These are phyloP conservation scores for Andricus curvator DNA, from an alignment of 2,888 invertebrate genomes.

Conservation along the genomic window DNA sequence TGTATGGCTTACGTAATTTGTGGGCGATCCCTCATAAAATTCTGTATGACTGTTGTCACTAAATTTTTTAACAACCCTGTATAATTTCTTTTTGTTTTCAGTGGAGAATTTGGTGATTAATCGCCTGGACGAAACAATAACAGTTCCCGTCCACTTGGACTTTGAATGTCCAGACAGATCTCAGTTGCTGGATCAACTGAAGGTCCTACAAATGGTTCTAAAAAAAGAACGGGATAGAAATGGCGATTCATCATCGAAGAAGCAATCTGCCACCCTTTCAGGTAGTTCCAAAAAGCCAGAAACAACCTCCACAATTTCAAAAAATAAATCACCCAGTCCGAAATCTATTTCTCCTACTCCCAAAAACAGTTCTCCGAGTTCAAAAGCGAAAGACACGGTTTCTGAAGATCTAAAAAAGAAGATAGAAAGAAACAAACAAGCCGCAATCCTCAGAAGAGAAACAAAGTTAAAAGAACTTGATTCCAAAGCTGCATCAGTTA, in stretches of 20 bases:
- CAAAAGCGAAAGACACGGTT: conserved; percentile 19
- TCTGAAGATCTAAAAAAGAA: conserved; percentile 58
- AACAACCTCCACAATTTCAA: conserved; percentile 45
- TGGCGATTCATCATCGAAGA: conserved; percentile 32
- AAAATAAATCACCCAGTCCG: conserved; percentile 13
- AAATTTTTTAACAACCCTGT: no score
- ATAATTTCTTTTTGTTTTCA: conserved; percentile 72
- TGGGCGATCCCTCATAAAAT: no score
- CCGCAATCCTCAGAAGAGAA: conserved; percentile 54
- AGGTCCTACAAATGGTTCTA: conserved; percentile 76
- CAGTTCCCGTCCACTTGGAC: conserved; percentile 64
- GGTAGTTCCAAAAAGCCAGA: conserved; percentile 40
- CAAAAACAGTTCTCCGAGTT: not conserved
- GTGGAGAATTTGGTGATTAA: conserved; percentile 85
- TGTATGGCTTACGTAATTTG: no score
- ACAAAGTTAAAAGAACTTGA: conserved; percentile 63
- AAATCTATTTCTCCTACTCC: not conserved
- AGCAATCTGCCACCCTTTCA: conserved; percentile 21
- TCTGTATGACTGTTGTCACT: no score
- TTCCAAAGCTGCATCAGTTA: conserved; percentile 48
- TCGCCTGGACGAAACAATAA: conserved; percentile 80
- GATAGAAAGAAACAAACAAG: conserved; percentile 62
- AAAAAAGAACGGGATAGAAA: conserved; percentile 70
- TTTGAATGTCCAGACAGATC: conserved; percentile 67
- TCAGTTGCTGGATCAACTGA: conserved; percentile 69